Evolutionary conservation across 2,888 invertebrate genomes (phyloP).

Genomic region (Lithophane socia): DNA sequence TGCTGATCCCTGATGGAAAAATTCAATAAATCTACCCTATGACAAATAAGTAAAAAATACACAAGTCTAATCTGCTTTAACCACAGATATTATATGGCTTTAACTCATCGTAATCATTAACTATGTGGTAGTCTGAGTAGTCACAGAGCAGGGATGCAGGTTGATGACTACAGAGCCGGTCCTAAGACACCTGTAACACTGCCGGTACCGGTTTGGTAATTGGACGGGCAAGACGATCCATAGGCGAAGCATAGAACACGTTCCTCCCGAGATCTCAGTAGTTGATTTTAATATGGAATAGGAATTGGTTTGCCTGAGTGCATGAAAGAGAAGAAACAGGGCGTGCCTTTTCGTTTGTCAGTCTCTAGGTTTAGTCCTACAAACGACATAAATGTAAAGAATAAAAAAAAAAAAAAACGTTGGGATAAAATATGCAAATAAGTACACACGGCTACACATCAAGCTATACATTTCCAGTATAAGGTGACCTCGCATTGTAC

Average conservation of each 20-base stretch:
- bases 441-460: no score
- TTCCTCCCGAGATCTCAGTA: slow-evolving; percentile 3
- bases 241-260: background rate
- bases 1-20: background rate
- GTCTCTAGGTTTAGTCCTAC: background rate
- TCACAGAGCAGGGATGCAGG: slow-evolving; percentile 8
- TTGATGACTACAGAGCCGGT: slow-evolving; percentile 35
- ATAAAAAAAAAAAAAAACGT: no score
- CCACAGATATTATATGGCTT: background rate
- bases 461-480: no score
- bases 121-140: background rate
- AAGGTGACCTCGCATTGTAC: no score
- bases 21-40: background rate
- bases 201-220: slow-evolving; percentile 37
- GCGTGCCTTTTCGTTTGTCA: background rate
- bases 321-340: no score
- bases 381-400: background rate
- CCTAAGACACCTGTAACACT: slow-evolving; percentile 31
- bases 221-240: slow-evolving; percentile 3
- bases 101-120: background rate
- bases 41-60: background rate
- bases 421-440: no score
- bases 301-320: background rate
- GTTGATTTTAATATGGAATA: background rate
- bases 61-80: background rate